A percentile compares a stretch with the other conserved stretches of the same genome.
phyloP scores from a whole-genome alignment of 1,140 invertebrate genomes.

The Macrobrachium nipponense region DNA sequence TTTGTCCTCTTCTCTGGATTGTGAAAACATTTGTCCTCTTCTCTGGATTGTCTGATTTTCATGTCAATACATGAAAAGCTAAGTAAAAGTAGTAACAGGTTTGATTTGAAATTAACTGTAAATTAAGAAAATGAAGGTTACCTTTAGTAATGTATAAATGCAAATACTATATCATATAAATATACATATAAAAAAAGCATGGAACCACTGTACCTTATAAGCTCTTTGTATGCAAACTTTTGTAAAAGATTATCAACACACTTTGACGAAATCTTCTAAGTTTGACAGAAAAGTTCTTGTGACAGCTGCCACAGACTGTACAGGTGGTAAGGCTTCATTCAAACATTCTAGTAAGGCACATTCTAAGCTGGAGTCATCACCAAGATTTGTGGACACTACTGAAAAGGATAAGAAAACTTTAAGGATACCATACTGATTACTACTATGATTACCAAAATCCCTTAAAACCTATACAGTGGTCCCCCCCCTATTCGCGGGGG shows the following conservation, averaged over 20 bases:
- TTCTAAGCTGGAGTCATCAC: conserved; percentile 41
- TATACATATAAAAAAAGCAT: not conserved
- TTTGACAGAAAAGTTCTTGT: conserved; percentile 36
- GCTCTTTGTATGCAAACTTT: conserved; percentile 55
- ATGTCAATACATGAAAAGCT: no score
- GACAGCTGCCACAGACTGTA: conserved; percentile 43
- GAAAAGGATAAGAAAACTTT: not conserved
- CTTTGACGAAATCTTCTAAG: conserved; percentile 38
- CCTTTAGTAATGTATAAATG: no score
- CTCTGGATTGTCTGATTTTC: no score
- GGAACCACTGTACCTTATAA: conserved; percentile 39
- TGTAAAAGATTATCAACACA: conserved; percentile 44
- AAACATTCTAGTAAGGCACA: conserved; percentile 56
- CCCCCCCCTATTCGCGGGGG: no score
- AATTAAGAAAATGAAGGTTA: no score
- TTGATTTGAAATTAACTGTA: no score
- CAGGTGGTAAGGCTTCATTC: conserved; percentile 49
- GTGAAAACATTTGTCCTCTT: no score
- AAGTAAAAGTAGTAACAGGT: no score
- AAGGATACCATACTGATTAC: not conserved
- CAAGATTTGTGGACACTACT: conserved; percentile 33
- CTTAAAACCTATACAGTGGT: no score
- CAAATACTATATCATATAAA: no score
- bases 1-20: no score
- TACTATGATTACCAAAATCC: no score